These are phyloP conservation scores for Nannoperca obscura DNA, from an alignment of 2,797 vertebrate species.

Conservation along the genomic window DNA sequence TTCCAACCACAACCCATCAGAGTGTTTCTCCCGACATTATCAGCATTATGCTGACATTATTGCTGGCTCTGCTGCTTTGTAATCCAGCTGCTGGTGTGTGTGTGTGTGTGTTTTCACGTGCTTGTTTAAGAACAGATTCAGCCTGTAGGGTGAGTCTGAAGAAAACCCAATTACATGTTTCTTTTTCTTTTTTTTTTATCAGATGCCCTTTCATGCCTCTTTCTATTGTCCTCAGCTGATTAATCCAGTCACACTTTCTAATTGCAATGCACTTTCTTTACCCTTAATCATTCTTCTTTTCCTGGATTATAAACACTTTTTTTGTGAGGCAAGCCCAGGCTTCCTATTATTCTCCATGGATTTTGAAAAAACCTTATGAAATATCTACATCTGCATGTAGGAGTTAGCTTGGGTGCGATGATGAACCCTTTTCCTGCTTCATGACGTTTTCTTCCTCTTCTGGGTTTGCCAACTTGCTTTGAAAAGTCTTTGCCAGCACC, in stretches of 20 bases:
- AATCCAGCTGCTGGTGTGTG: conserved; percentile 42
- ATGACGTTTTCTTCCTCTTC: not conserved
- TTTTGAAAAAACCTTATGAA: conserved; percentile 54
- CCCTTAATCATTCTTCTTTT: conserved; percentile 35
- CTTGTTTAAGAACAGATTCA: conserved; percentile 43
- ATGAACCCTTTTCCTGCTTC: conserved; percentile 36
- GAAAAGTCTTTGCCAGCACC: not conserved
- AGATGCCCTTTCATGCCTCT: conserved; percentile 55
- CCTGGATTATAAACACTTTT: conserved; percentile 6
- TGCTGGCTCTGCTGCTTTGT: conserved; percentile 55
- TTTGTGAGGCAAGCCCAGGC: not conserved
- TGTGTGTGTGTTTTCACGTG: conserved; percentile 39
- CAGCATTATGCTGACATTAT: conserved; percentile 49
- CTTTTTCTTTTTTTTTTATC: conserved; percentile 53
- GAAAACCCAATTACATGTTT: conserved; percentile 49
- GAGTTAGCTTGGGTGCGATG: conserved; percentile 11
- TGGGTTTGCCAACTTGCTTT: conserved; percentile 30
- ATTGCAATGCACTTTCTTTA: conserved; percentile 46
- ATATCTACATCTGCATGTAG: conserved; percentile 49
- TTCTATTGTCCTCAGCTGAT: conserved; percentile 60
- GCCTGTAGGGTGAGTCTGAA: conserved; percentile 38
- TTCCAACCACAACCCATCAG: conserved; percentile 57
- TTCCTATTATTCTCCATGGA: conserved; percentile 43
- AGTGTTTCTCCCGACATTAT: conserved; percentile 58
- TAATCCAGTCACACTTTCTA: conserved; percentile 66